A percentile compares a stretch with the other conserved stretches of the same genome.
Conservation (phyloP, 2,113 vertebrate genomes). For the Cercocebus atys region DNA sequence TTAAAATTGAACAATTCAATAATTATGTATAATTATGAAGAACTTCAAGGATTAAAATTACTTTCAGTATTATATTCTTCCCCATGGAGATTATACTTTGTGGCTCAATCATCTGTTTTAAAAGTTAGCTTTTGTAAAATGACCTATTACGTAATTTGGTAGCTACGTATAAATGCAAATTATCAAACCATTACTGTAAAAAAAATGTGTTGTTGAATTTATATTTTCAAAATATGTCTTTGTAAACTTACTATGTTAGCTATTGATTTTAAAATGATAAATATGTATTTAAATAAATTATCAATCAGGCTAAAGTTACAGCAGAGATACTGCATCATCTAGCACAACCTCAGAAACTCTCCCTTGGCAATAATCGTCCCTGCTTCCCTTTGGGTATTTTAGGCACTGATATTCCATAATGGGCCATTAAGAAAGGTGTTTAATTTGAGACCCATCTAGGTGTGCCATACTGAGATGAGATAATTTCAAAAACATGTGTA, state of each 20-base stretch:
- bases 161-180: neutral
- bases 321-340: conserved; percentile 54
- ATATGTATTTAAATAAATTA: conserved; percentile 34
- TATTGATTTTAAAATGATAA: conserved; percentile 16
- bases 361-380: neutral
- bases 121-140: neutral
- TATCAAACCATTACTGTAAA: neutral
- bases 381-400: conserved; percentile 38
- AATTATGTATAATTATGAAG: neutral
- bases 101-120: neutral
- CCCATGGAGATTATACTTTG: neutral
- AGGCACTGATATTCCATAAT: conserved; percentile 42
- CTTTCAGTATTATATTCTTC: neutral
- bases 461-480: neutral
- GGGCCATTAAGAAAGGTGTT: conserved; percentile 56
- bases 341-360: conserved; percentile 20
- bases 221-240: neutral
- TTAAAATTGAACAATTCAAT: neutral
- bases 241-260: neutral
- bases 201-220: neutral
- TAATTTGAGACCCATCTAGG: conserved; percentile 64
- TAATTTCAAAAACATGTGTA: conserved; percentile 63
- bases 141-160: neutral
- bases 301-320: conserved; percentile 30
- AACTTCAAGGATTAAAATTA: neutral